Evolutionary conservation across 1,140 invertebrate species (phyloP), one percentile per base, ranked within the genome.

Genomic region (Drosophila oshimai): DNA sequence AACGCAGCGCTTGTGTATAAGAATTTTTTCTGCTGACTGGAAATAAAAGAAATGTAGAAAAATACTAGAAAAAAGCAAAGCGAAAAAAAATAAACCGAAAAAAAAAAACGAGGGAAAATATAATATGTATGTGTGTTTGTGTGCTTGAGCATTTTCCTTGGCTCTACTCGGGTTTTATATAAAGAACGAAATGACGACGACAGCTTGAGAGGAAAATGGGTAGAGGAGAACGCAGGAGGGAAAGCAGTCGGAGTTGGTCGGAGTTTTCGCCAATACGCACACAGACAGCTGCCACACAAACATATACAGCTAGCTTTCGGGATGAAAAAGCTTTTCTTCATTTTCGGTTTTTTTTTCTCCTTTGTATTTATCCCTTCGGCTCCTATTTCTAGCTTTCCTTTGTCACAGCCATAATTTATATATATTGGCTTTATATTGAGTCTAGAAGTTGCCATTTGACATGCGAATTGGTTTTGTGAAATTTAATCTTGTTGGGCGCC

Each of bases 211-310:
- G 29, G 46, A 60, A 49, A 45, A 55, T 45, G 28, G 45, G 45
- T 41, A 65, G 51, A 49, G 47, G 29, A 42, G 36, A 33, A 55
- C 31, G 7, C 12, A 51, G 39, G 15, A 49, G 31, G 49, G 33
- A 33, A 18, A 57, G 33, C 42, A 53, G 45, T 71, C 78, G 41
- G 47, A 61, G 71, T 81, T 54, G 76, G 18, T 81, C 71, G 76
- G 17, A 69, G 71, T 68, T 47, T 72, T 84, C 80, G 79, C 79
- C 84, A 88, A 88, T 88, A 79, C 84, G 74, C 74, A 89, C 31
- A 79, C 74, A 88, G 78, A 72, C 84, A 88, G 84, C 84, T 88
- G 84, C 67, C 83, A 71, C 81, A 88, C 80, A 81, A 45, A 53
- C 54, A 51, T 34, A 65, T 50, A 60, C 68, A 54, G 36, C 41